Evolutionary conservation across 37 sponge, comb jelly and placozoan species (phyloP), one percentile per base, ranked within the genome.

Genomic region (Aphrocallistes beatrix): DNA sequence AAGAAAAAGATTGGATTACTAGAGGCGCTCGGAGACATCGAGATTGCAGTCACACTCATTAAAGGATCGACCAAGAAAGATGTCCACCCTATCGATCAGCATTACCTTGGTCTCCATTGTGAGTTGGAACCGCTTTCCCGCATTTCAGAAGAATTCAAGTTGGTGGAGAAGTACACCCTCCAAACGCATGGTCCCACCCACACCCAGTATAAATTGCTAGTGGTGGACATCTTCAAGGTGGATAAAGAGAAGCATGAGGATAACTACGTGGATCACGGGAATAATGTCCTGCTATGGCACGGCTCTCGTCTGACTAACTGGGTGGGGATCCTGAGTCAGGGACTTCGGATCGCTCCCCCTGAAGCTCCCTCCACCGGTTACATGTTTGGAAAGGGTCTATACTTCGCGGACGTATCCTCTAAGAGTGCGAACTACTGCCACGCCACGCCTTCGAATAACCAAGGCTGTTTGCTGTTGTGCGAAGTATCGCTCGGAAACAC

Each of bases 391-490:
- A 94, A 97, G 83, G 95, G 98, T n/a, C 84, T 97, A 0, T 97
- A 97, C 85, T 97, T 97, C 88, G 98, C 98, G 38, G 98, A 97
- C 88, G 93, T 94, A 86, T 93, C 89, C 82, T 95, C 95, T 0
- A 97, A 97, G 83, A 95, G 95, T 91, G 95, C 95, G 39, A 97
- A 97, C 91, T 97, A 97, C 89, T 97, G 98, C 85, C 95, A 91
- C 86, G 92, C 98, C 0, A 86, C 95, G 0, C 86, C 81, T 23
- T 6, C 86, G 32, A 92, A 91, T 51, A 90, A 89, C 36, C 92
- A 91, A 45, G 98, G 92, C 16, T 50, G 94, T 0, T 84, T 93
- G 28, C 83, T 97, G 0, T 92, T 97, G 16, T 91, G 93, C 86
- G 98, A 97, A 1, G 96, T 95, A 16, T 81, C 95, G 3, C 88